A percentile compares a stretch with the other conserved stretches of the same genome.
phyloP scores from a whole-genome alignment of 2,797 vertebrate genomes.

The Pampus argenteus region DNA sequence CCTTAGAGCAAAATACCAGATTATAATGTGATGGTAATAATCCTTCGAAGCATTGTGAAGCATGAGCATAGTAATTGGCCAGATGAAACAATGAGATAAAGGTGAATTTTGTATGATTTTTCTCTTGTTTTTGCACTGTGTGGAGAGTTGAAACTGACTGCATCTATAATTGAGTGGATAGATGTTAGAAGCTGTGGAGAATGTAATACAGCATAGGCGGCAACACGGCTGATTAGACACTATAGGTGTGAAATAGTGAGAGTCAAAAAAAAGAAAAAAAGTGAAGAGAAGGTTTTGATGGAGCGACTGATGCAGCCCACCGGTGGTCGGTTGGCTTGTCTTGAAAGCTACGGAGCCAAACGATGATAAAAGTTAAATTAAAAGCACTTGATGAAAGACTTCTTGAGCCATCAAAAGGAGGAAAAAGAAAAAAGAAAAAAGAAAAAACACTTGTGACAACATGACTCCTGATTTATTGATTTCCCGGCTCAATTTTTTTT shows the following conservation, averaged over 20 bases:
- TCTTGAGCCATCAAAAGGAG: constrained; percentile 74
- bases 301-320: constrained; percentile 28
- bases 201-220: constrained; percentile 11
- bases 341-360: constrained; percentile 55
- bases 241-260: constrained; percentile 47
- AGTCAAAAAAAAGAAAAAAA: constrained; percentile 20
- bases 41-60: constrained; percentile 12
- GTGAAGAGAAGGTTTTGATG: constrained; percentile 34
- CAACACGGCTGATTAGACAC: constrained; percentile 46
- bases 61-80: neutral
- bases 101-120: constrained; percentile 4
- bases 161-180: constrained; percentile 29
- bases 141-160: constrained; percentile 3
- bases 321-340: constrained; percentile 20
- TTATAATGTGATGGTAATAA: neutral
- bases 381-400: constrained; percentile 82
- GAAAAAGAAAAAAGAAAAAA: constrained; percentile 47
- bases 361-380: constrained; percentile 73
- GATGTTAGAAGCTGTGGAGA: constrained; percentile 34
- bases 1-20: neutral
- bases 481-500: constrained; percentile 72
- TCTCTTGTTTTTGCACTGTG: neutral
- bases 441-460: constrained; percentile 72
- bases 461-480: constrained; percentile 85
- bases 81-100: constrained; percentile 12